phyloP scores from a whole-genome alignment of 2,888 invertebrate species.

The Caenorhabditis sulstoni region DNA sequence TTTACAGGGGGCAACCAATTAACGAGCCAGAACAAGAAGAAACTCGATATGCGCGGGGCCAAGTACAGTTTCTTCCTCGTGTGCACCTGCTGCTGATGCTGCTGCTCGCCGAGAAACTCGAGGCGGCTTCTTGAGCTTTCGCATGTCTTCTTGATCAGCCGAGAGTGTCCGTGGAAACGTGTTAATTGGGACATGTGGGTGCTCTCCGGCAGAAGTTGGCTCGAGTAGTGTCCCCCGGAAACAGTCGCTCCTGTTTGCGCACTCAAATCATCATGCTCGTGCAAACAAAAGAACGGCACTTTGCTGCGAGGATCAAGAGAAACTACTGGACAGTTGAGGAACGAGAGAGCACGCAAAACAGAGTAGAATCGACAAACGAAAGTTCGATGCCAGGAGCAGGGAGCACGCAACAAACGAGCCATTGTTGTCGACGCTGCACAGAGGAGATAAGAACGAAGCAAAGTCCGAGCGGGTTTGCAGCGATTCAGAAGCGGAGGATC shows the following conservation, averaged over 20 bases:
- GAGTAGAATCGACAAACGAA: slow-evolving; percentile 5
- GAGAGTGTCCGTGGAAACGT: slow-evolving; percentile 43
- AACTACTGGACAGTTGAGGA: slow-evolving; percentile 17
- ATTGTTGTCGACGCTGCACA: no score
- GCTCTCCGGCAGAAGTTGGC: slow-evolving; percentile 31
- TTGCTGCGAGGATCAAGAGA: slow-evolving; percentile 14
- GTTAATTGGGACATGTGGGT: slow-evolving; percentile 32
- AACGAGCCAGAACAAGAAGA: slow-evolving; percentile 41
- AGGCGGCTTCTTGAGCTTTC: slow-evolving; percentile 25
- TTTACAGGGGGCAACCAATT: slow-evolving; percentile 51
- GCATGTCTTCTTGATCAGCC: slow-evolving; percentile 33
- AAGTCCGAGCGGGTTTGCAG: background rate
- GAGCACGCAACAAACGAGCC: slow-evolving; percentile 8
- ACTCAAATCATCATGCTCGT: slow-evolving; percentile 28
- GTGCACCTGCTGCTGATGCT: background rate
- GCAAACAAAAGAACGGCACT: slow-evolving; percentile 41
- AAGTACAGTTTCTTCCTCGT: slow-evolving; percentile 11
- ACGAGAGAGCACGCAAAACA: slow-evolving; percentile 13
- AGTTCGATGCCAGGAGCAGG: slow-evolving; percentile 8
- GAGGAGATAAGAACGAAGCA: no score
- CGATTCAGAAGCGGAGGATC: background rate
- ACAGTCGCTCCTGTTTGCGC: slow-evolving; percentile 31
- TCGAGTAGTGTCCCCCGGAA: slow-evolving; percentile 39
- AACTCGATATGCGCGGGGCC: slow-evolving; percentile 40
- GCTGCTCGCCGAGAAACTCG: slow-evolving; percentile 20